A percentile compares a stretch with the other conserved stretches of the same genome.
Evolutionary conservation across 2,113 vertebrate species (phyloP).

Genomic region (Ibidorhyncha struthersii): DNA sequence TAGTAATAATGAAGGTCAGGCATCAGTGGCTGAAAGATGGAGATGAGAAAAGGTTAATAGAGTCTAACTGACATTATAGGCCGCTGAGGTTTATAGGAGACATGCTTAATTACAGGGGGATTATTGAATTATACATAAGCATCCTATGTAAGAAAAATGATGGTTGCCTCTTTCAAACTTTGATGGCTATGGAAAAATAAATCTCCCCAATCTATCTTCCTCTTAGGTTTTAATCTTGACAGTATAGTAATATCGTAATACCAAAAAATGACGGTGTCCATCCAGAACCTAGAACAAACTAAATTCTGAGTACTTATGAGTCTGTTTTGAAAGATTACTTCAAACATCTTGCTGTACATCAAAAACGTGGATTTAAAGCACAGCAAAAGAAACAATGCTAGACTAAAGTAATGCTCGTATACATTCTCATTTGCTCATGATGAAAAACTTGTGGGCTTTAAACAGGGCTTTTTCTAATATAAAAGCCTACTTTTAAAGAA

Average conservation of each 20-base stretch:
- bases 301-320: background rate
- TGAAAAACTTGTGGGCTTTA: background rate
- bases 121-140: background rate
- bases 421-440: background rate
- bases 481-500: background rate
- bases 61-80: background rate
- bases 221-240: background rate
- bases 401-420: background rate
- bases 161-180: background rate
- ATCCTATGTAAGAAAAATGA: background rate
- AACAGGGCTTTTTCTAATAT: background rate
- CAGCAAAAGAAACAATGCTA: background rate
- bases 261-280: background rate
- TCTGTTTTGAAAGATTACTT: background rate
- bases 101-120: background rate
- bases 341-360: background rate
- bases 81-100: background rate
- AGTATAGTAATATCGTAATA: background rate
- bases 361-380: background rate
- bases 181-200: background rate
- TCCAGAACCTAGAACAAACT: background rate
- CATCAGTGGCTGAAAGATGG: constrained; percentile 85
- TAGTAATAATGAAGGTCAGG: constrained; percentile 97
- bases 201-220: background rate
- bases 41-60: constrained; percentile 56